A percentile compares a stretch with the other conserved stretches of the same genome.
Conservation (phyloP, 2,113 vertebrate species). For the Jaculus jaculus region DNA sequence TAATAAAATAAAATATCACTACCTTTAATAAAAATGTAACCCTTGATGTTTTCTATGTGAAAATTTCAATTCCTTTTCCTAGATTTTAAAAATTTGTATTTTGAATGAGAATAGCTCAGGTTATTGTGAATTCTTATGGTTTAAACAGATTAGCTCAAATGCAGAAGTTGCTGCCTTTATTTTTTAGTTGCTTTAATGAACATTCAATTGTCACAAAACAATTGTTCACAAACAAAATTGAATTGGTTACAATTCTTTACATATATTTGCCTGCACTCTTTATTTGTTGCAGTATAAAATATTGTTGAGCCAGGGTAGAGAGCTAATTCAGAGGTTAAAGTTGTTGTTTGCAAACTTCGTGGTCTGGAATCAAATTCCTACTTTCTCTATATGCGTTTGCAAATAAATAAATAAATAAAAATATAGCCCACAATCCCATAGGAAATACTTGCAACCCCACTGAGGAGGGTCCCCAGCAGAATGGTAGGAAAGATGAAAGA, state of each 20-base stretch:
- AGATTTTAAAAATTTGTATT: background rate
- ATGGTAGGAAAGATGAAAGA: too few relatives aligned
- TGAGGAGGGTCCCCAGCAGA: too few relatives aligned
- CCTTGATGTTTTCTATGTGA: background rate
- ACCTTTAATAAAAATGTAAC: background rate
- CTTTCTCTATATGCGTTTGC: too few relatives aligned
- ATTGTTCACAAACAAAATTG: background rate
- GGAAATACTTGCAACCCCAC: too few relatives aligned
- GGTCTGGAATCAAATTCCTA: too few relatives aligned
- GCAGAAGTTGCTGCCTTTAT: background rate
- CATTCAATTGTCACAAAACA: background rate
- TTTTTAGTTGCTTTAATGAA: conserved; percentile 20
- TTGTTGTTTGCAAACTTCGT: too few relatives aligned
- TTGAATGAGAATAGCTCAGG: background rate
- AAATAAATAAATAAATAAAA: too few relatives aligned
- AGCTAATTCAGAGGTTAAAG: too few relatives aligned
- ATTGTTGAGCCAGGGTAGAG: background rate
- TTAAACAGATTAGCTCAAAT: background rate
- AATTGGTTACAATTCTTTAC: background rate
- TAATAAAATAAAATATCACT: background rate
- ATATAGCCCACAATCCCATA: too few relatives aligned
- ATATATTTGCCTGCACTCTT: background rate
- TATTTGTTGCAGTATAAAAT: background rate
- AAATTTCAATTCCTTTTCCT: background rate
- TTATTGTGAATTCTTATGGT: background rate